Conservation (phyloP, 2,888 invertebrate genomes). For the Timema cristinae region DNA sequence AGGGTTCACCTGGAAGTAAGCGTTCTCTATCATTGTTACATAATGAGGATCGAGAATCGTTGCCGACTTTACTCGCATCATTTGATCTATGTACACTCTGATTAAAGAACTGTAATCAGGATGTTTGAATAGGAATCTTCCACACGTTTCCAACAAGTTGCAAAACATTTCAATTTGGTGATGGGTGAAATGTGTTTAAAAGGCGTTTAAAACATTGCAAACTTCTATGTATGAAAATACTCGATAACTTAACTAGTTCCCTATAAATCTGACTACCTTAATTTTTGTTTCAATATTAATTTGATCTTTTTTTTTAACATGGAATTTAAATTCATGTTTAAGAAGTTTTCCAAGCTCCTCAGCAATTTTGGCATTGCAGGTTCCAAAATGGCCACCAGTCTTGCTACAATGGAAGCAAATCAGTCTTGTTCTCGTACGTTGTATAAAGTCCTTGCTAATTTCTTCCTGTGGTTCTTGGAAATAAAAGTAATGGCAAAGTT, state of each 20-base stretch:
- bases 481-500: conserved; percentile 92
- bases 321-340: conserved; percentile 92
- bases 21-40: conserved; percentile 92
- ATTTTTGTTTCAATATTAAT: conserved; percentile 64
- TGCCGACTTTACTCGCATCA: conserved; percentile 89
- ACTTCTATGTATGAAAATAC: conserved; percentile 91
- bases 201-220: conserved; percentile 83
- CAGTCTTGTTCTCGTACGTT: conserved; percentile 90
- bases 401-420: conserved; percentile 91
- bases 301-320: conserved; percentile 79
- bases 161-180: conserved; percentile 99
- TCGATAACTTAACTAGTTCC: conserved; percentile 90
- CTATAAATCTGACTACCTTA: conserved; percentile 92
- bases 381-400: conserved; percentile 87
- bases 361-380: conserved; percentile 85
- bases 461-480: conserved; percentile 88
- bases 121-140: conserved; percentile 85
- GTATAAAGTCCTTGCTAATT: conserved; percentile 81
- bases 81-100: conserved; percentile 91
- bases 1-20: conserved; percentile 92
- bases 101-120: conserved; percentile 88
- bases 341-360: conserved; percentile 82
- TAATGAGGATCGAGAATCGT: conserved; percentile 85
- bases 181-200: conserved; percentile 83
- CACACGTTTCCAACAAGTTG: conserved; percentile 89